Evolutionary conservation across 2,797 vertebrate species (phyloP).

Genomic region (Manis pentadactyla): DNA sequence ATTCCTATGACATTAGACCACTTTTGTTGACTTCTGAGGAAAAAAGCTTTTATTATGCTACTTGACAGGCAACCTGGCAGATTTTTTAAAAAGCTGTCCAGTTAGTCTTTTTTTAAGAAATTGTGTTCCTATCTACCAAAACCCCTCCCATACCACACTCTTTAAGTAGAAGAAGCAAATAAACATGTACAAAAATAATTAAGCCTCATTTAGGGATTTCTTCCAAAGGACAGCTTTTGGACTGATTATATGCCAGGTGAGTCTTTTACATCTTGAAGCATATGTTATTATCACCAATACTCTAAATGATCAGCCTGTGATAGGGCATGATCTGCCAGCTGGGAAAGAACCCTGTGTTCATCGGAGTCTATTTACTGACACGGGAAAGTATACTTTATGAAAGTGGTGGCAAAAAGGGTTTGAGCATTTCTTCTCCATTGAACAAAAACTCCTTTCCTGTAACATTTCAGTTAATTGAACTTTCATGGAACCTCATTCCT

Average conservation of each 20-base stretch:
- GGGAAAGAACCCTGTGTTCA: background rate
- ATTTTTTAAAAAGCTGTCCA: background rate
- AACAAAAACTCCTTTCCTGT: background rate
- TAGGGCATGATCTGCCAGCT: background rate
- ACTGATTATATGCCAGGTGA: background rate
- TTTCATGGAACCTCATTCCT: background rate
- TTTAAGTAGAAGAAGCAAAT: conserved; percentile 58
- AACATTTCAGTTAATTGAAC: conserved; percentile 33
- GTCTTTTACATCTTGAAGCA: background rate
- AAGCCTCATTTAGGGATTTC: background rate
- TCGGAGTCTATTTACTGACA: background rate
- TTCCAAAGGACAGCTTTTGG: conserved; percentile 38
- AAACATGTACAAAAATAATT: background rate
- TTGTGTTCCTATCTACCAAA: background rate
- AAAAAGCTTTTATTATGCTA: background rate
- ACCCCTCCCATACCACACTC: background rate
- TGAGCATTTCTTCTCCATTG: background rate
- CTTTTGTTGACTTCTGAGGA: background rate
- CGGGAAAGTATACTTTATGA: background rate
- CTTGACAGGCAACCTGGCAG: background rate
- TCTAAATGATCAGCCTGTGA: conserved; percentile 17
- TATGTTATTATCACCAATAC: background rate
- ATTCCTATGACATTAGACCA: conserved; percentile 41
- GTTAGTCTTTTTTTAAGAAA: conserved; percentile 16
- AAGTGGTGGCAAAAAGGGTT: background rate